Conservation (phyloP, 2,797 vertebrate species). For the Sparidentex hasta region DNA sequence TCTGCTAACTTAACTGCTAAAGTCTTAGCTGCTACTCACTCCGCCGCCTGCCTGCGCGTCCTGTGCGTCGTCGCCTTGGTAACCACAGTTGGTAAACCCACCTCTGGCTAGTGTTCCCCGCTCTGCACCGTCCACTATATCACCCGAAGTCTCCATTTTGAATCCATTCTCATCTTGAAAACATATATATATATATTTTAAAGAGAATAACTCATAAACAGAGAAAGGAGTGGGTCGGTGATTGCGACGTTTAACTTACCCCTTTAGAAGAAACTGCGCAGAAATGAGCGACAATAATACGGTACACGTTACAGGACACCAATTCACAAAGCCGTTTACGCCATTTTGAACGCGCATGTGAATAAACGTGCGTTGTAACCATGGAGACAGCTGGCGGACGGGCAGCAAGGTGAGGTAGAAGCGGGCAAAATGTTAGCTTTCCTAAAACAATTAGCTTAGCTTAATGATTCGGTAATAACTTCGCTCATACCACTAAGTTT, state of each 20-base stretch:
- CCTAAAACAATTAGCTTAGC: not conserved
- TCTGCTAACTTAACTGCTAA: not conserved
- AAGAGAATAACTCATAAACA: not conserved
- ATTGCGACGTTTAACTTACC: not conserved
- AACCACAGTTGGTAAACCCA: constrained; percentile 16
- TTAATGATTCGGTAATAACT: not conserved
- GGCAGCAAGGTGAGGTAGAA: not conserved
- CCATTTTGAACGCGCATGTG: constrained; percentile 3
- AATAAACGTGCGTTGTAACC: constrained; percentile 48
- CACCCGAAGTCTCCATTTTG: not conserved
- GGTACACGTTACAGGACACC: rapidly evolving
- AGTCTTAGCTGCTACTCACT: not conserved
- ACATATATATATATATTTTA: too few relatives aligned
- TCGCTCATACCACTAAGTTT: not conserved
- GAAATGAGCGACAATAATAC: not conserved
- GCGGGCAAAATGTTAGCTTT: too few relatives aligned
- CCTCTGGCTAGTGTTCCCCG: not conserved
- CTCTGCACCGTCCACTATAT: not conserved
- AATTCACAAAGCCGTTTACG: constrained; percentile 49
- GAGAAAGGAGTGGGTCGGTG: too few relatives aligned
- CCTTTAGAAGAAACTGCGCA: constrained; percentile 17
- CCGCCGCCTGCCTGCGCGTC: constrained; percentile 17
- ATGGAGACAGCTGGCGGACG: constrained; percentile 13
- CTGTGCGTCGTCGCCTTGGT: constrained; percentile 60
- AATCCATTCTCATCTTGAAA: not conserved